Evolutionary conservation across 2,113 vertebrate species (phyloP), one percentile per base, ranked within the genome.

Genomic region (Vireo altiloquus): DNA sequence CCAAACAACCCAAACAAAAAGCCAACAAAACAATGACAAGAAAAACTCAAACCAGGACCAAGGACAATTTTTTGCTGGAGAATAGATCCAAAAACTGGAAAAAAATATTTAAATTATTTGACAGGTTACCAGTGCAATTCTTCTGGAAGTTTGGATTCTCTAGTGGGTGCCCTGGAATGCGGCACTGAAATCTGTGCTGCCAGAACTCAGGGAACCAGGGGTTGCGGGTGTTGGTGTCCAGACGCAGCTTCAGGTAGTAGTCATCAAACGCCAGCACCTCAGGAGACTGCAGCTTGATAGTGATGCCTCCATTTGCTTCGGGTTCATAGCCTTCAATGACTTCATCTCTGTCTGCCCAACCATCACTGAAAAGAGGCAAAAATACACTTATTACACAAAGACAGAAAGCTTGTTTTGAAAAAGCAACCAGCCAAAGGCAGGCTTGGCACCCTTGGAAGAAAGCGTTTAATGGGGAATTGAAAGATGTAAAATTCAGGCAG

Each of bases 141-240:
- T 98, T 99, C 94, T 98, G 99, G 98, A 99, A 99, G 97, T 99
- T 99, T 52, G 92, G 98, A 90, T 99, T 99, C 95, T 99, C 99
- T 63, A 98, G 98, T 0, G 98, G 98, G 72, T 99, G 99, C 31
- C 99, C 99, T 0, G 98, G 98, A 33, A 99, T 98, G 49, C 99
- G 99, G 82, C 99, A 99, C 96, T 99, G 99, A 96, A 99, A 99
- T 14, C 99, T 99, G 91, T 99, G 98, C 97, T 99, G 99, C 99
- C 99, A 99, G 97, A 99, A 99, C 96, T 99, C 99, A 0, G 99
- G 91, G 66, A 99, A 99, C 99, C 99, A 99, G 3, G 99, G 99
- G 95, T 99, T 99, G 93, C 99, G 98, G 2, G 97, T 98, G 95
- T 99, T 99, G 54, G 98, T 98, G 90, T 99, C 98, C 97, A 99